Percentiles rank a stretch among this genome's conserved stretches.
Evolutionary conservation across 35 echinoderm and acorn worm genomes (phyloP).

Genomic region (Anneissia japonica): DNA sequence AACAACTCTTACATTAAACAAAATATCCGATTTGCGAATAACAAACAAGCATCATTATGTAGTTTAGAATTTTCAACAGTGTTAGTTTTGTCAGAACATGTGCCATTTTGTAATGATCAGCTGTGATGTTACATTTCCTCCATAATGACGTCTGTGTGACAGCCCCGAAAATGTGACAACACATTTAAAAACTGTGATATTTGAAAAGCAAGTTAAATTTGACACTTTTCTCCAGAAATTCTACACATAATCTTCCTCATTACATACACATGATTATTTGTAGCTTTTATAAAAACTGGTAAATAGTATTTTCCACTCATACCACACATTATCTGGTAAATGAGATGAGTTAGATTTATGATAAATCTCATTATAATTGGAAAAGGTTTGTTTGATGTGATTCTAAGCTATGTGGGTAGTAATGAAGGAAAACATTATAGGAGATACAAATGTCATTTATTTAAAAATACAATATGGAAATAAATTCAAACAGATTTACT

Average conservation of each 20-base stretch:
- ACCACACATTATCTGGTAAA: neutral
- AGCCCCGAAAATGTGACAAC: neutral
- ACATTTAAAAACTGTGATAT: neutral
- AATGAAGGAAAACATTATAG: too few relatives aligned
- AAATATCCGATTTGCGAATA: neutral
- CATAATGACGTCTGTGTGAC: neutral
- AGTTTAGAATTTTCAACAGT: neutral
- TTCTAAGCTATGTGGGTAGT: too few relatives aligned
- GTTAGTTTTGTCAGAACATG: neutral
- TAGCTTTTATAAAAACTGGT: too few relatives aligned
- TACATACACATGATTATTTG: too few relatives aligned
- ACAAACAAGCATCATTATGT: neutral
- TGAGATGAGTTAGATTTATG: neutral
- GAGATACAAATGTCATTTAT: too few relatives aligned
- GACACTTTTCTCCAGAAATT: neutral
- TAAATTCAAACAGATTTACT: too few relatives aligned
- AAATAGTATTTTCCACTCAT: too few relatives aligned
- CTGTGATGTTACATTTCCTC: neutral
- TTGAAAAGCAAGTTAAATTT: neutral
- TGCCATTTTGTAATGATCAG: neutral
- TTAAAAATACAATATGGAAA: too few relatives aligned
- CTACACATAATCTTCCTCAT: neutral
- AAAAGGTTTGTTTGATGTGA: too few relatives aligned
- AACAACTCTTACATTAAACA: too few relatives aligned
- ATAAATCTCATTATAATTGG: neutral